phyloP scores from a whole-genome alignment of 2,797 vertebrate species.

The Parambassis ranga region DNA sequence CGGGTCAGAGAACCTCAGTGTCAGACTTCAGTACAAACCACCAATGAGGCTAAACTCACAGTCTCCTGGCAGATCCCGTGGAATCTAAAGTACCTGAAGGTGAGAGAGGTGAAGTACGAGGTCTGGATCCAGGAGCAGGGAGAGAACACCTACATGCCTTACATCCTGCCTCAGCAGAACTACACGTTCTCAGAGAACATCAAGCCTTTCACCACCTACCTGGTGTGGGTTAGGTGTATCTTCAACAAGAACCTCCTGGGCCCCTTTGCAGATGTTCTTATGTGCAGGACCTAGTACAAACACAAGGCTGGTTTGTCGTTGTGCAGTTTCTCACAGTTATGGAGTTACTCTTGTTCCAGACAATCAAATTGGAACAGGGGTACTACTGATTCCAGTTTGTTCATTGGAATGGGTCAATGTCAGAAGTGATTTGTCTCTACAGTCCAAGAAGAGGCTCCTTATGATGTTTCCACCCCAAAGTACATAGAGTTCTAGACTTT shows the following conservation, averaged over 20 bases:
- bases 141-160: slow-evolving; percentile 98
- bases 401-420: background rate
- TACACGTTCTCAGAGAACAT: slow-evolving; percentile 99
- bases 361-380: slow-evolving; percentile 6
- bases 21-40: slow-evolving; percentile 89
- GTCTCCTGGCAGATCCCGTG: slow-evolving; percentile 98
- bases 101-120: slow-evolving; percentile 95
- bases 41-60: slow-evolving; percentile 87
- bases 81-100: slow-evolving; percentile 96
- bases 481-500: background rate
- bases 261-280: slow-evolving; percentile 95
- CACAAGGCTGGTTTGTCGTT: background rate
- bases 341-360: slow-evolving; percentile 26
- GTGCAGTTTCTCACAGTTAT: slow-evolving; percentile 8
- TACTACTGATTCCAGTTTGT: slow-evolving; percentile 4
- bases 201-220: slow-evolving; percentile 96
- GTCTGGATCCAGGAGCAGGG: slow-evolving; percentile 99
- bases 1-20: slow-evolving; percentile 91
- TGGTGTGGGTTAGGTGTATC: slow-evolving; percentile 98
- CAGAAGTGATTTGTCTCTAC: background rate
- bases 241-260: slow-evolving; percentile 95
- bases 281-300: slow-evolving; percentile 88
- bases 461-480: background rate
- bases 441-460: background rate
- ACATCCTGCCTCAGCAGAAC: slow-evolving; percentile 94